phyloP scores from a whole-genome alignment of 2,113 vertebrate genomes.

The Prionailurus bengalensis region DNA sequence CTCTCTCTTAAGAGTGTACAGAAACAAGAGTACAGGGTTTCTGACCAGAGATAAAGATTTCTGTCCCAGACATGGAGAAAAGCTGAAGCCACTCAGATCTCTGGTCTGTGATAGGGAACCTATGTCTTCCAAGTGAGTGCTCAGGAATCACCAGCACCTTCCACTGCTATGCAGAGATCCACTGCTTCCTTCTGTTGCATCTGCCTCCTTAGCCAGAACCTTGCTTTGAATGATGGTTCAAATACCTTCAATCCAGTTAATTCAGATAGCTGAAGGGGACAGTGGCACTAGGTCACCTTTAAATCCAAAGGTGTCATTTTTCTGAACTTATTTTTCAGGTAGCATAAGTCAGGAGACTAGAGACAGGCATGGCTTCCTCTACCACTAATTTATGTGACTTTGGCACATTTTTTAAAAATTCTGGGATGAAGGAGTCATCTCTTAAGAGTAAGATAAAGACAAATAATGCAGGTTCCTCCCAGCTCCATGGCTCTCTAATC shows the following conservation, averaged over 20 bases:
- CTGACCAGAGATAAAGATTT: background rate
- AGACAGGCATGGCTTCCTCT: background rate
- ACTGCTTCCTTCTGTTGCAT: background rate
- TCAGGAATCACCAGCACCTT: background rate
- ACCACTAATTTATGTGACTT: background rate
- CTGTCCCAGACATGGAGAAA: background rate
- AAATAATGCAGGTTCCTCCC: conserved; percentile 22
- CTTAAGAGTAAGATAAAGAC: conserved; percentile 34
- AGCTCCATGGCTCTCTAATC: background rate
- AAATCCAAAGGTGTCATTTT: background rate
- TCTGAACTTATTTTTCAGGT: background rate
- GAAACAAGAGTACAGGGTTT: background rate
- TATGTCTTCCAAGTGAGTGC: background rate
- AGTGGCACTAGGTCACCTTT: background rate
- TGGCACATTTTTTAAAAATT: background rate
- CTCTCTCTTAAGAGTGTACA: background rate
- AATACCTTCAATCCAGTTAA: background rate
- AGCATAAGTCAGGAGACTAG: background rate
- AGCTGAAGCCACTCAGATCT: background rate
- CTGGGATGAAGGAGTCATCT: background rate
- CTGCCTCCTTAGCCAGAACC: background rate
- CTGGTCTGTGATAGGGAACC: background rate
- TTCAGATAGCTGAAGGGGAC: background rate
- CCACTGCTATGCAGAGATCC: background rate
- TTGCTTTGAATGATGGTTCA: background rate